Evolutionary conservation across 1,140 invertebrate genomes (phyloP).

Genomic region (Lasaia peninsularis): DNA sequence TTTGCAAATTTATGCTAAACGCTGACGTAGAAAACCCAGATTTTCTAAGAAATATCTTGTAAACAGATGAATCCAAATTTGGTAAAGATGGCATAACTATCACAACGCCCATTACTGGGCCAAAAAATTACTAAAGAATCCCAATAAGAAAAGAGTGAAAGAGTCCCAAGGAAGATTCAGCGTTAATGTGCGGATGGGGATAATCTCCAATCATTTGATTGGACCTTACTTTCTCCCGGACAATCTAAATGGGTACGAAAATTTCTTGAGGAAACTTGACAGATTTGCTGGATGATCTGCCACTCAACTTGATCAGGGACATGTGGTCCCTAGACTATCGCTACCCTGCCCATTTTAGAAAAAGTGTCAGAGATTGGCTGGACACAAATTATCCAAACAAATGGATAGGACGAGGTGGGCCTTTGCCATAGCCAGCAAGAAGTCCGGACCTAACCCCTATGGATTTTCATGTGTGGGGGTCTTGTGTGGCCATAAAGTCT

Average conservation of each 20-base stretch:
- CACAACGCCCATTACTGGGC: constrained; percentile 7
- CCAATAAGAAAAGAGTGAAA: constrained; percentile 11
- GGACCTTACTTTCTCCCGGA: neutral
- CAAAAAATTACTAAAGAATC: neutral
- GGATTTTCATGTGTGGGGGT: constrained; percentile 66
- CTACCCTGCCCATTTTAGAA: neutral
- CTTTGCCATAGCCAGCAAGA: constrained; percentile 59
- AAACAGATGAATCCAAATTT: constrained; percentile 2
- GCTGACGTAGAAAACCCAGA: constrained; percentile 10
- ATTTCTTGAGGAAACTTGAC: neutral
- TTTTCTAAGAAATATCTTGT: constrained; percentile 12
- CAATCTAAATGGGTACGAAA: constrained; percentile 4
- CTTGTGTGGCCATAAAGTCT: constrained; percentile 33
- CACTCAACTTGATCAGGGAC: too few species aligned
- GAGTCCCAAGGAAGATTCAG: neutral
- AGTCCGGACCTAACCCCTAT: constrained; percentile 57
- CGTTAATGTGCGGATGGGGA: neutral
- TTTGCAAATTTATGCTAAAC: constrained; percentile 19
- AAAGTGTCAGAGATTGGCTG: constrained; percentile 23
- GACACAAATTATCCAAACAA: constrained; percentile 45
- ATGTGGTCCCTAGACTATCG: too few species aligned
- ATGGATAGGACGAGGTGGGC: constrained; percentile 60
- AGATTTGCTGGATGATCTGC: constrained; percentile 11
- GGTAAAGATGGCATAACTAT: constrained; percentile 5
- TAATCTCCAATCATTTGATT: neutral